Base-by-base conservation (phyloP, 2,888 invertebrate genomes). In the Ophion costatus region DNA sequence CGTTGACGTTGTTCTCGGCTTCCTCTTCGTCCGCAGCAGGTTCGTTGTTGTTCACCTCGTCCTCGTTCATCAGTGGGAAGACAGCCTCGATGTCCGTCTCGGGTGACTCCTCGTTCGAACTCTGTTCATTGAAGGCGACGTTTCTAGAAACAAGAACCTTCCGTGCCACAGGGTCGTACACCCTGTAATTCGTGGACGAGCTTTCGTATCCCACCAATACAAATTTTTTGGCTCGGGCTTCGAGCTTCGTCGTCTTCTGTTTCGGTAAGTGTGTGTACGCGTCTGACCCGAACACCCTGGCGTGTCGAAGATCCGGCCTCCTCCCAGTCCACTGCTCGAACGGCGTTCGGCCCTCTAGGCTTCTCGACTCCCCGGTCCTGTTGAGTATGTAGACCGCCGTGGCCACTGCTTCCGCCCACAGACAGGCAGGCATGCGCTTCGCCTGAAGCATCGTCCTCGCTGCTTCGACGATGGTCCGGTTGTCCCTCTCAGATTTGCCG, bases 261-360 rank as follows among this genome's bases (percentile, higher is more conserved):
- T 89, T 89, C 9, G 89, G 87, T 1, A 88, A 80, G 71, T 88
- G 84, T 4, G 80, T 88, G 73, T 78, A 89, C n/a, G 85, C 87
- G 9, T 87, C 83, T 1, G 88, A 86, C 0, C 89, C 88, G 69
- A 89, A 89, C 45, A 88, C 82, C 56, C 80, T 33, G 24, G 88
- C 66, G 63, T 88, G 77, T 1, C 71, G 33, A 17, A 80, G 80
- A 51, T 69, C 45, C 5, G 84, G 71, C 14, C 11, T 71, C 33
- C 29, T 77, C 5, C 79, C 83, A 0, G 63, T 79, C 79, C 83
- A 83, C n/a, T 64, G 24, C 24, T 83, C 83, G 38, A 59, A 80
- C 70, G 79, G 83, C 0, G 75, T 83, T 0, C 73, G 64, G 11
- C 33, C 20, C 22, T 1, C 70, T 2, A 17, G 0, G 5, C 0